These are phyloP conservation scores for Falco naumanni DNA, from an alignment of 2,797 vertebrate genomes.

Conservation along the genomic window DNA sequence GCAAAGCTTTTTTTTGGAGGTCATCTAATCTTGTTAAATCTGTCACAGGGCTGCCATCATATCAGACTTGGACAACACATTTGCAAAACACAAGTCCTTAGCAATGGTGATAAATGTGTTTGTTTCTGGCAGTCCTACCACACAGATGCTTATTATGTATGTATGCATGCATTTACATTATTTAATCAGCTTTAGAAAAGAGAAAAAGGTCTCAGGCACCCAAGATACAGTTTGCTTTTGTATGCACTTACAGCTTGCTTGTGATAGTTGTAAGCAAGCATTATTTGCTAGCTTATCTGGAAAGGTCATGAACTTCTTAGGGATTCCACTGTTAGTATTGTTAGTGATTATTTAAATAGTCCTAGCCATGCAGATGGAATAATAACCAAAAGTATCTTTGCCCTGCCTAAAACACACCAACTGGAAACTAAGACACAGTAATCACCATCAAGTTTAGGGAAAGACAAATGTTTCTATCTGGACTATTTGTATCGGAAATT, in stretches of 20 bases:
- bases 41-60: not conserved
- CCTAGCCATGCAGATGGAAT: not conserved
- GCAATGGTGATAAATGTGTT: slow-evolving; percentile 52
- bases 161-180: slow-evolving; percentile 8
- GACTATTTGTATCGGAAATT: not conserved
- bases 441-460: not conserved
- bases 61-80: not conserved
- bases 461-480: not conserved
- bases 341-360: not conserved
- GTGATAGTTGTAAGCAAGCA: not conserved
- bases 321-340: not conserved
- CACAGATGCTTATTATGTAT: slow-evolving; percentile 25
- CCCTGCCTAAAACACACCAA: not conserved
- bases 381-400: not conserved
- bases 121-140: not conserved
- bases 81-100: not conserved
- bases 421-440: not conserved
- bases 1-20: slow-evolving; percentile 41
- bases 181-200: slow-evolving; percentile 30
- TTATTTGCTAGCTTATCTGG: not conserved
- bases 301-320: slow-evolving; percentile 5
- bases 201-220: not conserved
- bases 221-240: not conserved
- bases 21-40: slow-evolving; percentile 66
- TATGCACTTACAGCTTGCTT: not conserved